Evolutionary conservation across 2,888 invertebrate genomes (phyloP).

Genomic region (Hirtodrosophila trivittata): DNA sequence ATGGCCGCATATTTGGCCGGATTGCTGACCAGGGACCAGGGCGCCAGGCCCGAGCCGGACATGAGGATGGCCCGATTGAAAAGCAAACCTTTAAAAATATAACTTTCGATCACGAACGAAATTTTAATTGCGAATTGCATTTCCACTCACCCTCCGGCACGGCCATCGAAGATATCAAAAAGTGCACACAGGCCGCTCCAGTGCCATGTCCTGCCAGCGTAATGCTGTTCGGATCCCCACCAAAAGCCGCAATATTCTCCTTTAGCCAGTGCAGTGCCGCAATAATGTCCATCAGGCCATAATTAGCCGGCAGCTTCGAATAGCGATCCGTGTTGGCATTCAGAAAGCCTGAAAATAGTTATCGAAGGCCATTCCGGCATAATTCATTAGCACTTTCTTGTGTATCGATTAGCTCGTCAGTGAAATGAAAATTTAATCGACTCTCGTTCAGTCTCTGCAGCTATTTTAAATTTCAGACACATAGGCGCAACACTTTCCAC

Average conservation of each 20-base stretch:
- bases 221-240: conserved; percentile 96
- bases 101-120: not conserved
- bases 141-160: conserved; percentile 92
- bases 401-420: conserved; percentile 53
- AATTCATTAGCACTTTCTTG: conserved; percentile 46
- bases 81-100: conserved; percentile 88
- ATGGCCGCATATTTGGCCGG: conserved; percentile 92
- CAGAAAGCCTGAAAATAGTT: conserved; percentile 89
- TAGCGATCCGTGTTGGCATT: conserved; percentile 95
- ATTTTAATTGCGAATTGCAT: not conserved
- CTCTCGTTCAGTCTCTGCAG: conserved; percentile 21
- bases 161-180: conserved; percentile 96
- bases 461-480: conserved; percentile 65
- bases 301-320: conserved; percentile 95
- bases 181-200: conserved; percentile 97
- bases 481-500: conserved; percentile 51
- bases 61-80: conserved; percentile 95
- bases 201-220: conserved; percentile 98
- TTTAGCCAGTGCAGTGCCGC: conserved; percentile 98
- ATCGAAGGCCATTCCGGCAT: conserved; percentile 15
- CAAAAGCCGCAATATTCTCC: conserved; percentile 97
- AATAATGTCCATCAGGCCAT: conserved; percentile 98
- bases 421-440: conserved; percentile 62
- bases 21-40: conserved; percentile 93
- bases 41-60: conserved; percentile 95